These are phyloP conservation scores for Labeo rohita DNA, from an alignment of 2,113 vertebrate species.

Conservation along the genomic window DNA sequence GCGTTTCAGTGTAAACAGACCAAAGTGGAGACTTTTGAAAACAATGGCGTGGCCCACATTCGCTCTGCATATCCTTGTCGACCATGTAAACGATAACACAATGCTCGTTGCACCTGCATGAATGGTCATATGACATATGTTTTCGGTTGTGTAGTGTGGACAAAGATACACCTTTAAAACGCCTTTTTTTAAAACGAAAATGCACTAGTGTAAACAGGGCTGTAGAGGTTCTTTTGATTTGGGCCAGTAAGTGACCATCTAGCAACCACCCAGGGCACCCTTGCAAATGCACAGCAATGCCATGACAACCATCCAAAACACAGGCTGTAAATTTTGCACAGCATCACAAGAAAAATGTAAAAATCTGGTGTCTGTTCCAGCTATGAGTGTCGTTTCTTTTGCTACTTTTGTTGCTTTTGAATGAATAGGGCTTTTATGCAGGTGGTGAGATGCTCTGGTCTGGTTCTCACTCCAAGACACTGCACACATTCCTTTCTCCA, in stretches of 20 bases:
- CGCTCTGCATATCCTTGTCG: too few relatives aligned
- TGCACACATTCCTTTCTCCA: conserved; percentile 52
- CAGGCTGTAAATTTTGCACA: background rate
- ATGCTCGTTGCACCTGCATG: too few relatives aligned
- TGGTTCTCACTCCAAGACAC: conserved; percentile 53
- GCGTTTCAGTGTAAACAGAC: too few relatives aligned
- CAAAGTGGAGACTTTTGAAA: too few relatives aligned
- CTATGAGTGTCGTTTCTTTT: background rate
- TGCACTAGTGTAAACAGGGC: too few relatives aligned
- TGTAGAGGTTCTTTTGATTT: background rate
- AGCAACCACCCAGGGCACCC: background rate
- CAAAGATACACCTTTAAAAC: too few relatives aligned
- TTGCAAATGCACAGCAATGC: background rate
- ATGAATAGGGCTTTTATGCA: conserved; percentile 57
- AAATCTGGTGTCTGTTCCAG: background rate
- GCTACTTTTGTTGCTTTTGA: background rate
- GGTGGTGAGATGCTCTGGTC: conserved; percentile 33
- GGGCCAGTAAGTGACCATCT: background rate
- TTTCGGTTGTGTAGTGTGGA: too few relatives aligned
- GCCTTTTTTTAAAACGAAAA: too few relatives aligned
- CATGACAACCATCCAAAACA: background rate
- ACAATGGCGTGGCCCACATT: too few relatives aligned
- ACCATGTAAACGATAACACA: too few relatives aligned
- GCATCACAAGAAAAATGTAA: background rate
- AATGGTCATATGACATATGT: too few relatives aligned